phyloP scores from a whole-genome alignment of 2,888 invertebrate genomes.

The Zonitis immaculata region DNA sequence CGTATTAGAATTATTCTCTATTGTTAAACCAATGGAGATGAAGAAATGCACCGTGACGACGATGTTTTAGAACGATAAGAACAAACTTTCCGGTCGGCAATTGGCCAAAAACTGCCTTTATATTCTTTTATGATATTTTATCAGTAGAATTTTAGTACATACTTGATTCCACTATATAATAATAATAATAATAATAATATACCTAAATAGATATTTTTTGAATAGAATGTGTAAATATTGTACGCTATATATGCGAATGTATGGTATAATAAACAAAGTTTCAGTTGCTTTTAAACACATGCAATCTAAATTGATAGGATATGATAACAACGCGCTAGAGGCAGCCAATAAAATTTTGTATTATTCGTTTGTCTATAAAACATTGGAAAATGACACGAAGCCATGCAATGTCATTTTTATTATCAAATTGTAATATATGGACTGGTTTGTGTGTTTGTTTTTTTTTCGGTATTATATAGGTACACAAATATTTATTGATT shows the following conservation, averaged over 20 bases:
- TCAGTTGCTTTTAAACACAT: neutral
- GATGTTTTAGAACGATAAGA: slow-evolving; percentile 1
- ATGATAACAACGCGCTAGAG: neutral
- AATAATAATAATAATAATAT: no score
- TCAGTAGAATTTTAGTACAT: neutral
- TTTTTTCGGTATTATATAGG: no score
- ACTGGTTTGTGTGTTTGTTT: no score
- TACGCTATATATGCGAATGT: no score
- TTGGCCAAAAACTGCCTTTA: neutral
- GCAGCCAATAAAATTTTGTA: slow-evolving; percentile 10
- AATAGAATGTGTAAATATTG: neutral
- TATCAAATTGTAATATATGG: no score
- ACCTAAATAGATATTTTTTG: neutral
- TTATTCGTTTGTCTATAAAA: slow-evolving; percentile 7
- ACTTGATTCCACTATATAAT: neutral
- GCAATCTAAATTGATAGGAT: slow-evolving; percentile 4
- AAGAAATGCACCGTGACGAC: slow-evolving; percentile 11
- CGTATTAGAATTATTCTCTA: slow-evolving; percentile 14
- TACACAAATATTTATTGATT: neutral
- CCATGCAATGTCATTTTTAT: slow-evolving; percentile 11
- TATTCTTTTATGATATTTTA: neutral
- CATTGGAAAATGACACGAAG: slow-evolving; percentile 3
- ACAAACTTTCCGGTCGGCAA: neutral
- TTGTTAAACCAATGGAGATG: neutral
- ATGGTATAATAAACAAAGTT: neutral